Evolutionary conservation across 1,140 invertebrate species (phyloP), one percentile per base, ranked within the genome.

Genomic region (Whitmania pigra): DNA sequence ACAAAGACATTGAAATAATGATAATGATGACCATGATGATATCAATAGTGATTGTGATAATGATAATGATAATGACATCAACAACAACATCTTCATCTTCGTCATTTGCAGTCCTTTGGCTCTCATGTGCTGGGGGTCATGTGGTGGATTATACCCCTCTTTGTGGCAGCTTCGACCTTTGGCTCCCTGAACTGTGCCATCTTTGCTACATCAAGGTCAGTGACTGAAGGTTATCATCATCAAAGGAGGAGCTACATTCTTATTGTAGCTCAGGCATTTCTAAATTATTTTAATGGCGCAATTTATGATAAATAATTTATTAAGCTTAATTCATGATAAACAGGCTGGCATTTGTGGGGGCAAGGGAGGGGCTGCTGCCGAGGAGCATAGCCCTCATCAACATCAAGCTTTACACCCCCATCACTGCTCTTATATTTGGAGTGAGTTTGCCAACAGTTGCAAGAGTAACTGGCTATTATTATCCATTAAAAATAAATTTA

Each of bases 131-230:
- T 95, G 79, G 94, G 95, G 4, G 85, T 87, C 72, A 89, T 97
- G 83, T 90, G 94, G 0, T 96, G 93, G 88, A 89, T 89, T 18
- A 97, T 99, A 80, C 95, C 96, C 0, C 85, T 98, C 22, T 97
- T 98, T 84, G 96, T 99, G 0, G 95, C 96, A 0, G 87, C 96
- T 73, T 98, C 94, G 0, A 97, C 94, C 0, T 97, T 99, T 81
- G 96, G 96, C 18, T 94, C 93, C 71, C 92, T 98, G 0, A 99
- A 99, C 82, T 95, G 96, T 74, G 93, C 97, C 74, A 86, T 99
- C 20, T 87, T 99, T 66, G 98, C 95, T 36, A 96, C 94, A 25
- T 97, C 95, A 2, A 80, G 81, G 81, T 81, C 57, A 20, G 57
- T 63, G 1, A 20, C 9, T 63, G 9, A 20, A 20, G 20, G 57